Evolutionary conservation across 1,140 invertebrate species (phyloP).

Genomic region (Eumeta japonica): DNA sequence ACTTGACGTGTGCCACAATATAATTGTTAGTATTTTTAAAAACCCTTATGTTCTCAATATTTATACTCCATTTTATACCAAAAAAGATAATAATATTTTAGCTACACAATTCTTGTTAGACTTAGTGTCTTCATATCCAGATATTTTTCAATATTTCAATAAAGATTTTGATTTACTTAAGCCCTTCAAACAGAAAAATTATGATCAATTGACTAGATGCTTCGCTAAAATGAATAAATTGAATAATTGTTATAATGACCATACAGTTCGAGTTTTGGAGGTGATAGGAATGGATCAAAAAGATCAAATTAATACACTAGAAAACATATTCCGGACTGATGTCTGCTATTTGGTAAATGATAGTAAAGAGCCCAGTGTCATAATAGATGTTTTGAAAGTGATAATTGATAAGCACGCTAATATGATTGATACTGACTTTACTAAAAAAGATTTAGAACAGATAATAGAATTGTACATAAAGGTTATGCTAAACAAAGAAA

Average conservation of each 20-base stretch:
- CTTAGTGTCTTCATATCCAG: slow-evolving; percentile 30
- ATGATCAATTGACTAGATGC: slow-evolving; percentile 38
- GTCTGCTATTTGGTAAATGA: slow-evolving; percentile 31
- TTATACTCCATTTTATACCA: slow-evolving; percentile 50
- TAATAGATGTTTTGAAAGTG: slow-evolving; percentile 37
- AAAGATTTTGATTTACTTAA: slow-evolving; percentile 34
- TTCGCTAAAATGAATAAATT: slow-evolving; percentile 46
- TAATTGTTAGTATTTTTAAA: slow-evolving; percentile 45
- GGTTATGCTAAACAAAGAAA: slow-evolving; percentile 32
- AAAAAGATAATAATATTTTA: slow-evolving; percentile 35
- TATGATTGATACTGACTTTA: slow-evolving; percentile 23
- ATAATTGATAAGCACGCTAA: slow-evolving; percentile 39
- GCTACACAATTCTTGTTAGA: slow-evolving; percentile 52
- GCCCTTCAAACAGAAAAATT: slow-evolving; percentile 50
- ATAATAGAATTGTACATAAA: slow-evolving; percentile 34
- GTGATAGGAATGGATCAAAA: slow-evolving; percentile 32
- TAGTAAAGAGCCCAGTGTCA: slow-evolving; percentile 45
- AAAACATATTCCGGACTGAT: slow-evolving; percentile 34
- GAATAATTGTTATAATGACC: slow-evolving; percentile 30
- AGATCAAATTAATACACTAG: slow-evolving; percentile 31
- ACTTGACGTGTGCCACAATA: slow-evolving; percentile 25
- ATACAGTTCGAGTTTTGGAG: slow-evolving; percentile 33
- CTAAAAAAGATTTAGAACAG: slow-evolving; percentile 27
- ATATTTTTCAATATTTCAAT: slow-evolving; percentile 32
- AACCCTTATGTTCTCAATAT: slow-evolving; percentile 58